Evolutionary conservation across 2,113 vertebrate genomes (phyloP), one percentile per base, ranked within the genome.

Genomic region (Rana temporaria): DNA sequence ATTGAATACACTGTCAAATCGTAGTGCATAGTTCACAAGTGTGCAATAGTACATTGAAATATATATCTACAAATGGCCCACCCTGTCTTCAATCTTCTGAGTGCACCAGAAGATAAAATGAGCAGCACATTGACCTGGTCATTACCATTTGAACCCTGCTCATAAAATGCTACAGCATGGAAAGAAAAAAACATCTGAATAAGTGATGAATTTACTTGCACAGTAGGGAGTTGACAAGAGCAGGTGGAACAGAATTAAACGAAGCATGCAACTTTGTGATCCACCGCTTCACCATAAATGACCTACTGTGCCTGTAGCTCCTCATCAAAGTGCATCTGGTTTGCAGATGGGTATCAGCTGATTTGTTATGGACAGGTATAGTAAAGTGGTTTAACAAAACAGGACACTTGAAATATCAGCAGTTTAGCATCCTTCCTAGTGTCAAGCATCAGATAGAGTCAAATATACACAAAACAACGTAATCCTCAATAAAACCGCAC

Each of bases 211-310:
- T 63, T 63, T 22, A 14, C 6, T 63, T 63, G 4, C 60, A 24
- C 20, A 20, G 60, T 63, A 11, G 14, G 60, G 15, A 24, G 60
- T 22, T 20, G 24, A 20, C 7, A 55, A 19, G 69, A 55, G 18
- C 52, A 72, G 69, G 52, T 52, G 53, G 48, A 72, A 30, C 71
- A 57, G 56, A 74, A 32, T 2, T 74, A 74, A 74, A 74, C 38
- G 71, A 74, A 56, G 55, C 71, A 74, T 60, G 24, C 22, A 14
- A 30, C 71, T 19, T 30, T 74, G 26, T 59, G 18, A 24, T 53
- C 42, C 42, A 48, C 42, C 42, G 68, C 22, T 12, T 32, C n/a
- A 55, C 6, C 68, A 70, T 70, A 70, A 70, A 70, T 70, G 24
- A 70, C 42, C 20, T 9, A 17, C 68, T 53, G 9, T 70, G 42